Conservation (phyloP, 2,888 invertebrate species). For the Itoplectis maculator region DNA sequence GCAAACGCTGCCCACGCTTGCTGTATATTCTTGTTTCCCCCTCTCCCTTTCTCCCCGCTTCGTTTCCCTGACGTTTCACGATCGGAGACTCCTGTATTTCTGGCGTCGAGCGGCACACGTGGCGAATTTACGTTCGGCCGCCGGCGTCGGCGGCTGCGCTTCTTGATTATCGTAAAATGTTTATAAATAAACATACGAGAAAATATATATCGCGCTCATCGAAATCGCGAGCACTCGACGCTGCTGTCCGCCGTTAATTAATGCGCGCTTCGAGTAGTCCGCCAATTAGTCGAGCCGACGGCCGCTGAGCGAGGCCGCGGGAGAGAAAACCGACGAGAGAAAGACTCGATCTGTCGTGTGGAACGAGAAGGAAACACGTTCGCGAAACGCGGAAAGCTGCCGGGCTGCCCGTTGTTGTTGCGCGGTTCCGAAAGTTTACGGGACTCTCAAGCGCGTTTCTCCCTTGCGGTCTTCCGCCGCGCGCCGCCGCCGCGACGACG, state of each 20-base stretch:
- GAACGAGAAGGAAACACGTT: slow-evolving; percentile 66
- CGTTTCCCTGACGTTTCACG: not conserved
- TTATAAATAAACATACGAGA: not conserved
- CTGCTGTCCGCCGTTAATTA: not conserved
- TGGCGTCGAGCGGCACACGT: not conserved
- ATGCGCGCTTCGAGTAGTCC: not conserved
- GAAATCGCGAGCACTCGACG: slow-evolving; percentile 6
- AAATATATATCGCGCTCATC: slow-evolving; percentile 4
- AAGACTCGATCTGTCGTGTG: slow-evolving; percentile 61
- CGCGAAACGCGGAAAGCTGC: slow-evolving; percentile 59
- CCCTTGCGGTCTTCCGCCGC: slow-evolving; percentile 1
- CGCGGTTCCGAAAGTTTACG: slow-evolving; percentile 58
- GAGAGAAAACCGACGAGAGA: slow-evolving; percentile 32
- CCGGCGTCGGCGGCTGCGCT: too few relatives aligned
- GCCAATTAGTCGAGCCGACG: not conserved
- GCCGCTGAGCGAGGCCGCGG: too few relatives aligned
- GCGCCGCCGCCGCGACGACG: not conserved
- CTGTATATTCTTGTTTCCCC: not conserved
- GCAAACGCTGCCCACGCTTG: not conserved
- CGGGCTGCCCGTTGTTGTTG: not conserved
- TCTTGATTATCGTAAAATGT: not conserved
- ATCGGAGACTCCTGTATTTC: not conserved
- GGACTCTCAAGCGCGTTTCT: slow-evolving; percentile 29
- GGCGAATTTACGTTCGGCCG: not conserved
- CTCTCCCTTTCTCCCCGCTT: not conserved